These are phyloP conservation scores for Cinclus mexicanus DNA, from an alignment of 2,113 vertebrate genomes.

Conservation along the genomic window DNA sequence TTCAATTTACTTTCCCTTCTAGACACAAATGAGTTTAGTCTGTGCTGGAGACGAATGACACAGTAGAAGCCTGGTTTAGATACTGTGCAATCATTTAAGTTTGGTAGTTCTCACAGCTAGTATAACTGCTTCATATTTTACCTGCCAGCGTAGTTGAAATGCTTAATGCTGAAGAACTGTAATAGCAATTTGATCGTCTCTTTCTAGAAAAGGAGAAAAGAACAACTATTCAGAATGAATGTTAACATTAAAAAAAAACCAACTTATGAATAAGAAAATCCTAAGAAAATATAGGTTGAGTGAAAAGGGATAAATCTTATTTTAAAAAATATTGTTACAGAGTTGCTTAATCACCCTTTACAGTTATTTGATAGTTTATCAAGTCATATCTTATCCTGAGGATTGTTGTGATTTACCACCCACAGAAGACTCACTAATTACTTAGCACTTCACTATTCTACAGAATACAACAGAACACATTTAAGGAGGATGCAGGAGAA, in stretches of 20 bases:
- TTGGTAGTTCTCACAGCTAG: neutral
- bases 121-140: constrained; percentile 39
- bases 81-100: neutral
- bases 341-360: neutral
- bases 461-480: neutral
- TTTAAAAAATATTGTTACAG: neutral
- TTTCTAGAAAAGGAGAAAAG: constrained; percentile 4
- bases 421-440: neutral
- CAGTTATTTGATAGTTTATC: neutral
- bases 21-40: neutral
- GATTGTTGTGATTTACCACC: neutral
- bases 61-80: neutral
- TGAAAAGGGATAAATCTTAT: neutral
- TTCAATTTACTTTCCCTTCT: neutral
- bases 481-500: neutral
- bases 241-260: neutral
- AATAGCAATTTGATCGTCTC: neutral
- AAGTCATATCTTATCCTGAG: neutral
- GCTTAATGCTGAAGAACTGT: constrained; percentile 27
- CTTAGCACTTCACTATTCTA: neutral
- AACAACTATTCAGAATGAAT: neutral
- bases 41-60: neutral
- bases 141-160: constrained; percentile 65
- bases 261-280: neutral
- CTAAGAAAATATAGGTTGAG: neutral